A percentile compares a stretch with the other conserved stretches of the same genome.
These are phyloP conservation scores for Lasioglossum malachurum DNA, from an alignment of 2,888 invertebrate genomes.

Conservation along the genomic window DNA sequence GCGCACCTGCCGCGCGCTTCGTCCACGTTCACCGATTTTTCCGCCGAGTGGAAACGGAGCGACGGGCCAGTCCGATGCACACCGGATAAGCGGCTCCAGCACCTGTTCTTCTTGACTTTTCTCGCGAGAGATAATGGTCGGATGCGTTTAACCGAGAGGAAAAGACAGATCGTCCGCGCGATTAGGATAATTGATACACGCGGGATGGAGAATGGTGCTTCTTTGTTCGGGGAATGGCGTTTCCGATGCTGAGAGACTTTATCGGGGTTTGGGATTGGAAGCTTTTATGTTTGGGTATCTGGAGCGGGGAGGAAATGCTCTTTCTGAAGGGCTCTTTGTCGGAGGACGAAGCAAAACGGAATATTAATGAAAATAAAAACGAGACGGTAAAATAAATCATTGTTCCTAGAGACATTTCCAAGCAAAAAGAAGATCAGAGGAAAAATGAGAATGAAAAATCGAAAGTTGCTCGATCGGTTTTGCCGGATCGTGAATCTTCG, in stretches of 20 bases:
- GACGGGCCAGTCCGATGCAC: constrained; percentile 14
- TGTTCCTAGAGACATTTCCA: no score
- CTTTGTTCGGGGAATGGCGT: background rate
- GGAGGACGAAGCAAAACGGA: background rate
- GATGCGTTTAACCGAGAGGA: constrained; percentile 25
- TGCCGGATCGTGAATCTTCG: background rate
- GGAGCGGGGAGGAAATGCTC: background rate
- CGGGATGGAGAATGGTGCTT: constrained; percentile 7
- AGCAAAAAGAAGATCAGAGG: background rate
- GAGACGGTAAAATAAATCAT: background rate
- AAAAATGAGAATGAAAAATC: background rate
- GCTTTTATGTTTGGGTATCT: background rate
- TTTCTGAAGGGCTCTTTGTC: no score
- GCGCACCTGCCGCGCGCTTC: constrained; percentile 53
- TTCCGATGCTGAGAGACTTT: constrained; percentile 4
- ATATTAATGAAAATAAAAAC: background rate
- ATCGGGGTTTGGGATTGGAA: background rate
- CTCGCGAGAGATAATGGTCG: constrained; percentile 5
- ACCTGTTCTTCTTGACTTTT: constrained; percentile 31
- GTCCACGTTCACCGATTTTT: constrained; percentile 29
- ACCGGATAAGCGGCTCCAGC: constrained; percentile 6
- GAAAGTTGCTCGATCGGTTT: background rate
- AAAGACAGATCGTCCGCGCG: background rate
- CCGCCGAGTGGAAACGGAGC: constrained; percentile 3
- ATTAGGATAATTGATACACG: constrained; percentile 37